Base-by-base conservation (phyloP, 2,113 vertebrate genomes). In the Microcebus murinus region DNA sequence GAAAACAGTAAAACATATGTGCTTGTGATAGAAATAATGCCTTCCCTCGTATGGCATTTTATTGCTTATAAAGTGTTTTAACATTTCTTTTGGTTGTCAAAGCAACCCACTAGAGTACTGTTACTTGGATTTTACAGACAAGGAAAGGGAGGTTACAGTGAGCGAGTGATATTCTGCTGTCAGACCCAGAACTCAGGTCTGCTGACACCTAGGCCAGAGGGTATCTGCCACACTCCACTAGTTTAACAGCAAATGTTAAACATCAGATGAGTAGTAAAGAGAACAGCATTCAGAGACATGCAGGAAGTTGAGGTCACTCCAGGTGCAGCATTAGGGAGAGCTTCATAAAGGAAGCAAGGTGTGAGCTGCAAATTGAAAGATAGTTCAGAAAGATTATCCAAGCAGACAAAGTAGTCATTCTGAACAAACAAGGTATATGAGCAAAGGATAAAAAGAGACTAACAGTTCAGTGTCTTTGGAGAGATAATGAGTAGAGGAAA, bases 41-140 rank as follows among this genome's bases (percentile, higher is more conserved):
- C 25, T 95, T 86, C 70, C 48, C 61, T 90, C 6, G 20, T 55
- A 48, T 52, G 95, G 77, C 6, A 39, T 71, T 93, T 97, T 94
- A 94, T 93, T 95, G 95, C 93, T 88, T 89, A 2, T 83, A 93
- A 96, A 97, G 48, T 71, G 39, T 71, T 96, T 81, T 86, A 95
- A 73, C 50, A 91, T 96, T 96, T 92, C 77, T 92, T 96, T 90
- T 25, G 42, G 61, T 92, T 91, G 85, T 95, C 93, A 89, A 85
- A 96, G 88, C 21, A 82, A 94, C 34, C 79, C 93, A 45, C 81
- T 79, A 50, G 96, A 79, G 91, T 85, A 48, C 82, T 55, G 85
- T 96, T 90, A 92, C 55, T 61, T 96, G 1, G 1, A 4, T 94
- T 97, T 96, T 94, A 95, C 52, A 91, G 85, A 93, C 88, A 96